Evolutionary conservation across 2,797 vertebrate genomes (phyloP).

Genomic region (Lindbergichthys nudifrons): DNA sequence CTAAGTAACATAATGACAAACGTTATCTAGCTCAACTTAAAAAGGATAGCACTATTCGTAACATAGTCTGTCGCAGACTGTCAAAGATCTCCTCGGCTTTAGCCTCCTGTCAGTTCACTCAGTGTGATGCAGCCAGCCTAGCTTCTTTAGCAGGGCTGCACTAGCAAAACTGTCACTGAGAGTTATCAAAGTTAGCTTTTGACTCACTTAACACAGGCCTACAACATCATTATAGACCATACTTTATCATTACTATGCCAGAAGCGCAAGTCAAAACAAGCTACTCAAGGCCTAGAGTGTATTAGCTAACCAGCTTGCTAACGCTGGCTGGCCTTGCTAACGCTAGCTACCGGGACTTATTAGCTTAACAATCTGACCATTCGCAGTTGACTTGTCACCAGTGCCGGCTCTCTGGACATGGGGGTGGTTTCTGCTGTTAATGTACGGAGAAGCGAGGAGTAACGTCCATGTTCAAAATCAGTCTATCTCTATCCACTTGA

Average conservation of each 20-base stretch:
- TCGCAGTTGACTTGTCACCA: constrained; percentile 74
- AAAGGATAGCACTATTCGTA: background rate
- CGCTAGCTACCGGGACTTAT: constrained; percentile 66
- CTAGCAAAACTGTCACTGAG: background rate
- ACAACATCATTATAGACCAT: background rate
- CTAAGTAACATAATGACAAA: background rate
- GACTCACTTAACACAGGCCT: background rate
- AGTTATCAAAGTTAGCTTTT: constrained; percentile 5
- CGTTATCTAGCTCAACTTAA: background rate
- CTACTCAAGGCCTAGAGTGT: constrained; percentile 46
- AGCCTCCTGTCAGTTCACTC: constrained; percentile 24
- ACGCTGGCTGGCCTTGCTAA: constrained; percentile 67
- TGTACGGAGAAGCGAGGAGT: constrained; percentile 42
- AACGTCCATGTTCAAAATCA: constrained; percentile 57
- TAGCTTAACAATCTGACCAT: constrained; percentile 69
- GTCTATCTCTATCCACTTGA: constrained; percentile 56
- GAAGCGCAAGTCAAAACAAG: constrained; percentile 18
- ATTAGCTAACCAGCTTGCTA: constrained; percentile 43
- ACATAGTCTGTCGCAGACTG: constrained; percentile 6
- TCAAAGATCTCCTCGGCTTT: constrained; percentile 3
- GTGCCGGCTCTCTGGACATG: constrained; percentile 70
- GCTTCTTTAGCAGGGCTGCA: constrained; percentile 27
- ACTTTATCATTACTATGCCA: constrained; percentile 1
- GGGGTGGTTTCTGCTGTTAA: constrained; percentile 60
- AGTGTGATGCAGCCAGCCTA: constrained; percentile 25